These are phyloP conservation scores for Zelleria hepariella DNA, from an alignment of 2,888 invertebrate genomes.

Conservation along the genomic window DNA sequence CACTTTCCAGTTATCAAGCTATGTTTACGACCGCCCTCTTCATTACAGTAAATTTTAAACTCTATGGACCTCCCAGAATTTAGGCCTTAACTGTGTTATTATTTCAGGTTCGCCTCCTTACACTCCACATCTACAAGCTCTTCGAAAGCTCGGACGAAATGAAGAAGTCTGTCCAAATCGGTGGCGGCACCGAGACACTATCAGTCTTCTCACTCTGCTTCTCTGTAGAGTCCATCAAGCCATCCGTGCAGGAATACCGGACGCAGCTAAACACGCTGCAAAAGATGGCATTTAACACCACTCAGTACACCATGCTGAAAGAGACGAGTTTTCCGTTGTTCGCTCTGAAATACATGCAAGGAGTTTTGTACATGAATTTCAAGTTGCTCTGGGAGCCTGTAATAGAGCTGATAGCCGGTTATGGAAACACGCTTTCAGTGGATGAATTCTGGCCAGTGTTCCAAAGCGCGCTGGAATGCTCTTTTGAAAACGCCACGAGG, in stretches of 20 bases:
- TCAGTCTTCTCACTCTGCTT: slow-evolving; percentile 78
- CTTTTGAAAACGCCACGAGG: slow-evolving; percentile 56
- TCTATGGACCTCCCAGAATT: too few relatives aligned
- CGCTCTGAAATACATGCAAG: slow-evolving; percentile 84
- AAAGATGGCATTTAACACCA: slow-evolving; percentile 77
- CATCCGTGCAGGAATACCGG: slow-evolving; percentile 84
- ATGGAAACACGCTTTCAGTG: slow-evolving; percentile 74
- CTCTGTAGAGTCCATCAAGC: slow-evolving; percentile 78
- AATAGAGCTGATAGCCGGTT: slow-evolving; percentile 80
- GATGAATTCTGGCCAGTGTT: slow-evolving; percentile 83
- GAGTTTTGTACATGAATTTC: slow-evolving; percentile 88
- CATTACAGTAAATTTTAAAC: too few relatives aligned
- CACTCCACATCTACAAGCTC: slow-evolving; percentile 80
- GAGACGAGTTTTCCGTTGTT: slow-evolving; percentile 74
- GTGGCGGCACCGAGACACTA: slow-evolving; percentile 53
- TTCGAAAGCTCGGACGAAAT: slow-evolving; percentile 73
- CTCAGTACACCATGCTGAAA: slow-evolving; percentile 69
- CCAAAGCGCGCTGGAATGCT: slow-evolving; percentile 69
- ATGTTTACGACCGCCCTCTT: too few relatives aligned
- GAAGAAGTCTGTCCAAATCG: slow-evolving; percentile 40
- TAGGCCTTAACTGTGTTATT: too few relatives aligned
- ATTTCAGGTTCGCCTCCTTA: slow-evolving; percentile 76
- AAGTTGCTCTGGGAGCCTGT: slow-evolving; percentile 91
- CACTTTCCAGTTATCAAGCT: too few relatives aligned
- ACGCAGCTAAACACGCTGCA: slow-evolving; percentile 82